Base-by-base conservation (phyloP, 2,888 invertebrate genomes). In the Scaptomyza reducta region DNA sequence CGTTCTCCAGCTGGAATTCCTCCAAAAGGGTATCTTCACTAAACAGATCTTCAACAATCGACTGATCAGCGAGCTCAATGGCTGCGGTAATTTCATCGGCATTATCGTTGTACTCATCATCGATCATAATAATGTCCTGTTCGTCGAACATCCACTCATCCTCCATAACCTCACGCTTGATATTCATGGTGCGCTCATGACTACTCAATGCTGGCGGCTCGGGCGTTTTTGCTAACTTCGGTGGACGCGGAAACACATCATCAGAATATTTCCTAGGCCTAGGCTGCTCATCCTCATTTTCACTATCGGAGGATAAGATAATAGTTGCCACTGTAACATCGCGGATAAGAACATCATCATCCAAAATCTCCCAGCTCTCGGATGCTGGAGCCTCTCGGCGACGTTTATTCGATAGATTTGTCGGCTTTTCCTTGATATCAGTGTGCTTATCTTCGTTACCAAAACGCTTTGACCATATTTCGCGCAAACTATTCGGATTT, bases 161-260 rank as follows among this genome's bases (percentile, higher is more conserved):
- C 56, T 90, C 89, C 42, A 91, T 61, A 10, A 91, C 89, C 74
- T 91, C 91, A 3, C 89, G 75, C 62, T 91, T 91, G 7, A 92
- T 91, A 25, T 79, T 74, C 2, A 68, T 74, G 4, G 89, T 89
- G 0, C 89, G 84, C 53, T 89, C 87, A 27, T 83, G 77, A 16
- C 79, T 71, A 13, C 80, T 89, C 49, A 85, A 47, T 22, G 1
- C 3, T 0, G n/a, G 16, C 14, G 10, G 4, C 7, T 6, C 65
- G 10, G 40, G 40, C 33, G 0, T 4, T 41, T 9, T 38, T 11
- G 1, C 5, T 10, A 13, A 18, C 6, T 31, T 18, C 6, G 14
- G 10, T 29, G 25, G 22, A 10, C 35, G n/a, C n/a, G 25, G 22
- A 6, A 11, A 22, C 5, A 35, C 22, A 25, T 14, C 35, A 11